Evolutionary conservation across 2,113 vertebrate genomes (phyloP).

Genomic region (Vulpes lagopus): DNA sequence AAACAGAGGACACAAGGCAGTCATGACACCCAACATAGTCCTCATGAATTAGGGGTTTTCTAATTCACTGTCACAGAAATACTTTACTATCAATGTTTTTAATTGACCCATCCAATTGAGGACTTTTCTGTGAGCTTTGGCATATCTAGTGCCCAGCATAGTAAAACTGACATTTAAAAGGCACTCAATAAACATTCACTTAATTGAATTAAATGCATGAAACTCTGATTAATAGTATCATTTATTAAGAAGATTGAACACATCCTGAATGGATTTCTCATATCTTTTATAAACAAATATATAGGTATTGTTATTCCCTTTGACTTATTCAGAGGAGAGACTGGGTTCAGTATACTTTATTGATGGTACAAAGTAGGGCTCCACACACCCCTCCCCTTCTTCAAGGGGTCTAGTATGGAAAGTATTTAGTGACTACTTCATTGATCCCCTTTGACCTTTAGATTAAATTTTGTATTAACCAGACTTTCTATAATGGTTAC

Average conservation of each 20-base stretch:
- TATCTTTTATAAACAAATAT: slow-evolving; percentile 23
- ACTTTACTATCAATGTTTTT: background rate
- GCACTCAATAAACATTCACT: background rate
- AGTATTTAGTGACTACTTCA: background rate
- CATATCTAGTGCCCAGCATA: background rate
- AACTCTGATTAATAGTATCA: background rate
- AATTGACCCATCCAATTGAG: background rate
- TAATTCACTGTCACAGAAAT: background rate
- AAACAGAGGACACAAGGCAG: background rate
- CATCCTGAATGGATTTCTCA: background rate
- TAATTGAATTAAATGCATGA: background rate
- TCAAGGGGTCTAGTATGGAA: background rate
- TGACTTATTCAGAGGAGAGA: background rate
- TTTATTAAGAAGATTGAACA: slow-evolving; percentile 2
- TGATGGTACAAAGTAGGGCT: background rate
- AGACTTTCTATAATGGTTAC: background rate
- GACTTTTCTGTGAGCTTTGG: background rate
- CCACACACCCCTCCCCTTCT: background rate
- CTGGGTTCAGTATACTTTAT: background rate
- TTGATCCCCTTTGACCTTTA: background rate
- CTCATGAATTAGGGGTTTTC: background rate
- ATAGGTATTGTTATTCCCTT: background rate
- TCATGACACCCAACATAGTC: background rate
- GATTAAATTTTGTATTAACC: background rate
- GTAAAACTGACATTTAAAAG: background rate